Conservation (phyloP, 1,140 invertebrate species). For the Dreissena rostriformis region DNA sequence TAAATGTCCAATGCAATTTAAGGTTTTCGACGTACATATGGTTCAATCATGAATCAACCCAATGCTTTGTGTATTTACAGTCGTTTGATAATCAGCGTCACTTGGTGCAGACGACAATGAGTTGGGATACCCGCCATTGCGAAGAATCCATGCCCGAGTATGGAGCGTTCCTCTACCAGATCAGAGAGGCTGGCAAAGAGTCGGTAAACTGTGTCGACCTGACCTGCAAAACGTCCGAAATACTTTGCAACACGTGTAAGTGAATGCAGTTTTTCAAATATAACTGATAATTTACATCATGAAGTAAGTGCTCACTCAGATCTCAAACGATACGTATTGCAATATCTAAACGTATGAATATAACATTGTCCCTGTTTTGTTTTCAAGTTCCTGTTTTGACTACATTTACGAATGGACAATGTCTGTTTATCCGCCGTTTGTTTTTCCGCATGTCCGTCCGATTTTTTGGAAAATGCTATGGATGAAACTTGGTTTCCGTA, state of each 20-base stretch:
- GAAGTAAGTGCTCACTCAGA: neutral
- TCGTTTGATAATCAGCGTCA: constrained; percentile 65
- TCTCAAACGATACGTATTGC: neutral
- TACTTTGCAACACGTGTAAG: constrained; percentile 69
- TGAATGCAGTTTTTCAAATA: neutral
- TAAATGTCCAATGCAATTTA: too few species aligned
- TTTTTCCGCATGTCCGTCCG: too few species aligned
- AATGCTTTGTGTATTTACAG: constrained; percentile 52
- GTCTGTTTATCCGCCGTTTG: too few species aligned
- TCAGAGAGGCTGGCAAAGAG: constrained; percentile 66
- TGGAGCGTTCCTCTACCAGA: constrained; percentile 68
- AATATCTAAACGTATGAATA: too few species aligned
- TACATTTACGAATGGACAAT: too few species aligned
- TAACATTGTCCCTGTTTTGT: too few species aligned
- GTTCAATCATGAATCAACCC: too few species aligned
- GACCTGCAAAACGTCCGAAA: constrained; percentile 60
- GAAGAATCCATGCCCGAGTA: constrained; percentile 55
- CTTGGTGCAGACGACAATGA: constrained; percentile 54
- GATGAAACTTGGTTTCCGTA: too few species aligned
- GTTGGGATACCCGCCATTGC: constrained; percentile 30
- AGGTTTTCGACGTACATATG: too few species aligned
- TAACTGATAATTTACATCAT: too few species aligned
- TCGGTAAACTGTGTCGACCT: constrained; percentile 64
- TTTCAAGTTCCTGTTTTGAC: too few species aligned
- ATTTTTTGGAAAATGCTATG: too few species aligned